A percentile compares a stretch with the other conserved stretches of the same genome.
Evolutionary conservation across 2,888 invertebrate genomes (phyloP).

Genomic region (Protonemura montana): DNA sequence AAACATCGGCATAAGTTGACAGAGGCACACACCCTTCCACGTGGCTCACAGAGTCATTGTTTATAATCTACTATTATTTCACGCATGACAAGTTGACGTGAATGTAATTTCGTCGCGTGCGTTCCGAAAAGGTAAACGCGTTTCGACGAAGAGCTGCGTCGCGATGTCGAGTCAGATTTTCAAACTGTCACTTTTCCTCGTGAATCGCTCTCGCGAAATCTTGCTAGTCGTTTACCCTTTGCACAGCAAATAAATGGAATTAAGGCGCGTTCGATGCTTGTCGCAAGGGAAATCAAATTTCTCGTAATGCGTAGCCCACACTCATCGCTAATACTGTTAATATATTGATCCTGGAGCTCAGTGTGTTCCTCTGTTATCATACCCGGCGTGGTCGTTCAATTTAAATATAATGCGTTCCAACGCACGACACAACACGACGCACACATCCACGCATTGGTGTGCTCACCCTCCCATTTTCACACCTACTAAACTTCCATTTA

Average conservation of each 20-base stretch:
- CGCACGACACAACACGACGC: neutral
- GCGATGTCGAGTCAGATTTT: neutral
- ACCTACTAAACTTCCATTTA: slow-evolving; percentile 21
- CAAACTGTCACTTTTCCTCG: neutral
- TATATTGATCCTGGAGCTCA: neutral
- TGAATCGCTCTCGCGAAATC: neutral
- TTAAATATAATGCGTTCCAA: neutral
- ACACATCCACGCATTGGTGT: neutral
- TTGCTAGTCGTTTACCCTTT: neutral
- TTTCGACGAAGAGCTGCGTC: neutral
- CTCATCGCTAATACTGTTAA: neutral
- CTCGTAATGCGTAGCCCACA: neutral
- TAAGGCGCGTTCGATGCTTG: slow-evolving; percentile 7
- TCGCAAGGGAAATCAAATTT: neutral
- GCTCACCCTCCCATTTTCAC: slow-evolving; percentile 30
- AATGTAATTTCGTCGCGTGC: neutral
- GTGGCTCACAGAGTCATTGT: neutral
- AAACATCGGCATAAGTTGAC: slow-evolving; percentile 4
- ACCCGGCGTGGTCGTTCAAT: neutral
- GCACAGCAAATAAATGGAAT: neutral
- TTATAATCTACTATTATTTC: neutral
- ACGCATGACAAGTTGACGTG: neutral
- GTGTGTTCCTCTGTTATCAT: neutral
- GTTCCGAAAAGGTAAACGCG: neutral
- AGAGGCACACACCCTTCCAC: neutral